Percentiles rank a stretch among this genome's conserved stretches.
phyloP scores from a whole-genome alignment of 2,113 vertebrate genomes.

The Naja naja region DNA sequence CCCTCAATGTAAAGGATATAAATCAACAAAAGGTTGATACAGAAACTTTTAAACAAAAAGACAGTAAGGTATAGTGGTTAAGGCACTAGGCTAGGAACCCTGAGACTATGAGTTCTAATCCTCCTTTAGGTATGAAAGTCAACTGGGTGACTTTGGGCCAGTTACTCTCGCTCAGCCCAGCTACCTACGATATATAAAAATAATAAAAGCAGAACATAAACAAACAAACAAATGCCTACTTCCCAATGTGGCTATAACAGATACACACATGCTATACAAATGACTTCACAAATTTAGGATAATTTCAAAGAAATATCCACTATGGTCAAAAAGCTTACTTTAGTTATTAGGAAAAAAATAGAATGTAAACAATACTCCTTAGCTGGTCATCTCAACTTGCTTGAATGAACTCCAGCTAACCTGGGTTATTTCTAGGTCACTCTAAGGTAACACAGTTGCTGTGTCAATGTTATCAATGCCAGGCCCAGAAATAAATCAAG shows the following conservation, averaged over 20 bases:
- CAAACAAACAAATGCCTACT: not conserved
- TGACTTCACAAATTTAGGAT: not conserved
- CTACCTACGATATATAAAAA: not conserved
- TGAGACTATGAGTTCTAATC: not conserved
- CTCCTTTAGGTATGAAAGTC: not conserved
- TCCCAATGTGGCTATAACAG: not conserved
- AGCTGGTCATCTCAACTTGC: conserved; percentile 9
- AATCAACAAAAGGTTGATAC: not conserved
- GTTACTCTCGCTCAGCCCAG: not conserved
- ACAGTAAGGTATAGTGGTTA: not conserved
- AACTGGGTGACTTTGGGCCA: not conserved
- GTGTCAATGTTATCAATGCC: conserved; percentile 16
- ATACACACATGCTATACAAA: not conserved
- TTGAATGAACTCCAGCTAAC: conserved; percentile 8
- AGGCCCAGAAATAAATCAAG: conserved; percentile 19
- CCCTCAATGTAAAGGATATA: not conserved
- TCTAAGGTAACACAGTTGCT: conserved; percentile 14
- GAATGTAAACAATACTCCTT: conserved; percentile 13
- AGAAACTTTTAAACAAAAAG: not conserved
- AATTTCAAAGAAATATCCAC: not conserved
- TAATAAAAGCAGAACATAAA: not conserved
- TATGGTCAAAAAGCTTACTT: not conserved
- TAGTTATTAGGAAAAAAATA: not conserved
- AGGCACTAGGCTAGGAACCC: not conserved
- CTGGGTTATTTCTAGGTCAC: conserved; percentile 21